These are phyloP conservation scores for Butorides virescens DNA, from an alignment of 2,113 vertebrate species.

Conservation along the genomic window DNA sequence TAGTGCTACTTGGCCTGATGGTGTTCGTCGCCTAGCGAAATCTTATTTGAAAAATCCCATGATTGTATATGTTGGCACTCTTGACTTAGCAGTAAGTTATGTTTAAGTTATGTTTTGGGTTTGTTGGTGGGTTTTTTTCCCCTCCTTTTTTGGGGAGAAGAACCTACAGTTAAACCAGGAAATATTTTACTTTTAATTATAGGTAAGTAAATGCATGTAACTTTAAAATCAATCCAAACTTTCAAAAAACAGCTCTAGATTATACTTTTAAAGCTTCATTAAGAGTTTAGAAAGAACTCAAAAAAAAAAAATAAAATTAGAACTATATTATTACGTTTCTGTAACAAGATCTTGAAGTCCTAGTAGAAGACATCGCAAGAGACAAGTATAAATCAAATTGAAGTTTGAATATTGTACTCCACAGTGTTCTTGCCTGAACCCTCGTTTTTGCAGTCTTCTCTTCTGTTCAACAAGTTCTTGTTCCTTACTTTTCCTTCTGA, in stretches of 20 bases:
- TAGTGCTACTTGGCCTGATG: constrained; percentile 94
- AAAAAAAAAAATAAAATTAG: no score
- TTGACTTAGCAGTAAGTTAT: constrained; percentile 90
- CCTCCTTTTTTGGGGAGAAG: neutral
- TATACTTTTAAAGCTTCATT: neutral
- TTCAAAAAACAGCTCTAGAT: neutral
- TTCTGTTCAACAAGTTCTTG: neutral
- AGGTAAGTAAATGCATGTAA: neutral
- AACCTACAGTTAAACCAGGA: neutral
- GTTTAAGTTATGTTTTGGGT: neutral
- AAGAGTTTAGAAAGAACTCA: neutral
- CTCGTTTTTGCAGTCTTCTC: neutral
- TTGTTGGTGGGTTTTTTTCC: neutral
- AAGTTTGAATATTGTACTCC: neutral
- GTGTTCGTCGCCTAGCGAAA: constrained; percentile 87
- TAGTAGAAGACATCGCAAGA: neutral
- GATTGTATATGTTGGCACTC: constrained; percentile 94
- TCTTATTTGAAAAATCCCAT: constrained; percentile 94
- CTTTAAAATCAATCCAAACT: neutral
- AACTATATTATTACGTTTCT: neutral
- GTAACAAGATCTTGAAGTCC: neutral
- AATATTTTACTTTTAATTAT: neutral
- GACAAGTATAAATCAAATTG: neutral
- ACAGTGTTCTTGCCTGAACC: neutral
- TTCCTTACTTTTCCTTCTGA: neutral